Evolutionary conservation across 2,888 invertebrate species (phyloP).

Genomic region (Agrypnus murinus): DNA sequence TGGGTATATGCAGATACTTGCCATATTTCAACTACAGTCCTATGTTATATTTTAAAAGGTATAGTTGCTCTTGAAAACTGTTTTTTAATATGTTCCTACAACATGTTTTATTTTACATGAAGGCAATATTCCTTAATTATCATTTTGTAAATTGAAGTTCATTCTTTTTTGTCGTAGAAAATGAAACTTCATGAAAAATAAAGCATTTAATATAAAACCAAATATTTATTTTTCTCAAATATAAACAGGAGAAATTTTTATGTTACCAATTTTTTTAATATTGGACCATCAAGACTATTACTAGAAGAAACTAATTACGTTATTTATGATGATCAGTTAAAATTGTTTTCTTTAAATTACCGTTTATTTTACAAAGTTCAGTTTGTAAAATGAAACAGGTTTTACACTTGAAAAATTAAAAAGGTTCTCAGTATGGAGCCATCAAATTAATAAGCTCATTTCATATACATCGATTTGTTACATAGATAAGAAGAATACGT

Average conservation of each 20-base stretch:
- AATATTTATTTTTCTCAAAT: not conserved
- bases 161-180: too few relatives aligned
- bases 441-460: slow-evolving; percentile 56
- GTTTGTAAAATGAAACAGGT: slow-evolving; percentile 43
- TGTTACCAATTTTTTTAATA: slow-evolving; percentile 24
- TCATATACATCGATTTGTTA: slow-evolving; percentile 60
- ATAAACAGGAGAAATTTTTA: slow-evolving; percentile 16
- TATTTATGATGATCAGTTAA: slow-evolving; percentile 26
- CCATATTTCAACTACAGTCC: too few relatives aligned
- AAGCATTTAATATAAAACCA: too few relatives aligned
- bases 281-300: slow-evolving; percentile 33
- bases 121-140: too few relatives aligned
- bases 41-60: too few relatives aligned
- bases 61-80: too few relatives aligned
- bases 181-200: too few relatives aligned
- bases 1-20: too few relatives aligned
- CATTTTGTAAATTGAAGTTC: too few relatives aligned
- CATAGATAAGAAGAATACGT: slow-evolving; percentile 61
- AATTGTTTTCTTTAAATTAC: slow-evolving; percentile 20
- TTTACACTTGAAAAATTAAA: slow-evolving; percentile 32
- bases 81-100: too few relatives aligned
- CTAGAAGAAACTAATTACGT: slow-evolving; percentile 29
- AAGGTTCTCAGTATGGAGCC: slow-evolving; percentile 55
- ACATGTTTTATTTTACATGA: too few relatives aligned
- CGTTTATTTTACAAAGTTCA: slow-evolving; percentile 38